Evolutionary conservation across 2,113 vertebrate genomes (phyloP), one percentile per base, ranked within the genome.

Genomic region (Nothoprocta perdicaria): DNA sequence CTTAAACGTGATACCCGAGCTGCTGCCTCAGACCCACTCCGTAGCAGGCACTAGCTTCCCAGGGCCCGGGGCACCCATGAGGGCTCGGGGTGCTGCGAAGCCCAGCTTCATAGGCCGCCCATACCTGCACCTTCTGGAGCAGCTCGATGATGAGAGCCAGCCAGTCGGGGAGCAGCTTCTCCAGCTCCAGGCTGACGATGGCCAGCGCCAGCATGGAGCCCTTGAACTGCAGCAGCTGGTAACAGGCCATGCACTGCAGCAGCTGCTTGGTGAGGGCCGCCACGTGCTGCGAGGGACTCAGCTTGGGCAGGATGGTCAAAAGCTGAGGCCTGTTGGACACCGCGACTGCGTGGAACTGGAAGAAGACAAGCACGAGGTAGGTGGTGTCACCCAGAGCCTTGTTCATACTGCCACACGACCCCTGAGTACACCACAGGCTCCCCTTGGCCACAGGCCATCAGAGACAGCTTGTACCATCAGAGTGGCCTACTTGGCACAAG

Each of bases 141-240:
- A 99, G 98, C 95, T 99, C 98, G 72, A 99, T 98, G 97, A 99
- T 98, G 91, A 99, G 98, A 95, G 98, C 97, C 85, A 99, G 98
- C 99, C 99, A 99, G 96, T 99, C 99, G 62, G 98, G 98, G 96
- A 98, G 98, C 84, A 98, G 98, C 90, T 98, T 99, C 98, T 99
- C 99, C 98, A 99, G 98, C 94, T 99, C 98, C 97, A 99, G 96
- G 94, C 98, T 99, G 97, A 99, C 89, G 92, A 99, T 98, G 90
- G 98, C 98, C 97, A 99, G 95, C 14, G 99, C 98, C 97, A 99
- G 97, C 98, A 99, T 98, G 95, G 99, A 99, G 92, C 99, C 99
- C 97, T 98, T 98, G 91, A 99, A 98, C 93, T 99, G 98, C 89
- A 98, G 96, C 86, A 99, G 97, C 45, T 98, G 97, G 98, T 97